Conservation (phyloP, 1,140 invertebrate species). For the Drosophila biarmipes region DNA sequence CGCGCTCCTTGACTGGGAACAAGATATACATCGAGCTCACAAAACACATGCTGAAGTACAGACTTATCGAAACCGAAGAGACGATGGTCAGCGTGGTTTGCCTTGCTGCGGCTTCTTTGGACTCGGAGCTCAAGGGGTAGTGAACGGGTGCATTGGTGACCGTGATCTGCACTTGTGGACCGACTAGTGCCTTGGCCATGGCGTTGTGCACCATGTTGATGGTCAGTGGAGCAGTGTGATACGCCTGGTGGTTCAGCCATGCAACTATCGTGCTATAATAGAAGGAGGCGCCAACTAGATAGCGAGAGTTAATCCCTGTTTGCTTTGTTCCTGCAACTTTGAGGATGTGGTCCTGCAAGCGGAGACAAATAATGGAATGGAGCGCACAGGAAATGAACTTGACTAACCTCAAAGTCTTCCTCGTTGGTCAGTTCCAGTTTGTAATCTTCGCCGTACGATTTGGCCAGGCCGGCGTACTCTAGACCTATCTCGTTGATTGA, state of each 20-base stretch:
- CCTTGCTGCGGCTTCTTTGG: too few relatives aligned
- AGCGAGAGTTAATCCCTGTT: constrained; percentile 61
- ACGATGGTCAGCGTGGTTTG: too few relatives aligned
- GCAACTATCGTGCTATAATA: constrained; percentile 85
- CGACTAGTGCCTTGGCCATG: constrained; percentile 84
- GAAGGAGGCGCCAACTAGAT: constrained; percentile 66
- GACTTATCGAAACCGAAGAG: constrained; percentile 10
- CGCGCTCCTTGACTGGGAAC: constrained; percentile 86
- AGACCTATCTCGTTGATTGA: too few relatives aligned
- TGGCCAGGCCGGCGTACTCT: constrained; percentile 42
- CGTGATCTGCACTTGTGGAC: constrained; percentile 82
- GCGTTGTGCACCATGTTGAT: constrained; percentile 88
- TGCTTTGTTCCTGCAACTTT: constrained; percentile 51
- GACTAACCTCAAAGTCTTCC: background rate
- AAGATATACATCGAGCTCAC: constrained; percentile 91
- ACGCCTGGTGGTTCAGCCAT: constrained; percentile 89
- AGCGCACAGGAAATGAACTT: too few relatives aligned
- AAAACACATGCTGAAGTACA: constrained; percentile 89
- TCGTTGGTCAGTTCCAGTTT: constrained; percentile 20
- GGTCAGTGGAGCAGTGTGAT: constrained; percentile 89
- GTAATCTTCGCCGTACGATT: constrained; percentile 50
- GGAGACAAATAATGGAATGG: background rate
- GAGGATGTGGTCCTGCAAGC: constrained; percentile 53
- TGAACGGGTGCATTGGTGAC: constrained; percentile 89
- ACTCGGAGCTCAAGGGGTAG: constrained; percentile 50